Base-by-base conservation (phyloP, 2,888 invertebrate species). In the Drosophila quasianomalipes region DNA sequence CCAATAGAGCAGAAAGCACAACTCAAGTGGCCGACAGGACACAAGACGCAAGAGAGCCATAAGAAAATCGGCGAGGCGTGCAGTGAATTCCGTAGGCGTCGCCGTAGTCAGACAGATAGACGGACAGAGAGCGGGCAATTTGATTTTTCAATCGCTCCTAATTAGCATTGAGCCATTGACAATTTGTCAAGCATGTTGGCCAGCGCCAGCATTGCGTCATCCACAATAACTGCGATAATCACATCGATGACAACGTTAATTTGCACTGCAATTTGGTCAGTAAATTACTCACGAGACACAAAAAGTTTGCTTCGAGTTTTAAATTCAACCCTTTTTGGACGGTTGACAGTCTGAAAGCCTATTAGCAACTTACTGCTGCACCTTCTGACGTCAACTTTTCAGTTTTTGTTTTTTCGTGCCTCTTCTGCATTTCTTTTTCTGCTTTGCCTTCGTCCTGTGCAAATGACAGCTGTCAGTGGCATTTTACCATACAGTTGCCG, bases 101-200 rank as follows among this genome's bases (percentile, higher is more conserved):
- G 68, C 65, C 76, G 61, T 68, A 70, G 66, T 70, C 54, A 30
- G 53, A 41, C 63, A 26, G 22, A 7, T 41, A 14, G 33, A 19
- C 57, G 37, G 35, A 7, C 44, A 28, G 63, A 54, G 37, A 52
- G 69, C 60, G 39, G 74, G 62, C 82, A 86, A 90, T 90, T 87
- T 81, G 81, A 85, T 82, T 87, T 91, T 90, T 91, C 90, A 90
- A 87, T 87, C 82, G 91, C 76, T 87, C 84, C 82, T 90, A 85
- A 85, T 85, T 90, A 85, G 84, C 79, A 74, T 74, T 69, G 62
- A 59, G 65, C 47, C 35, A 90, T 83, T 89, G 83, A 83, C 82
- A 90, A 79, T 64, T 83, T 88, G 86, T 90, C 81, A 76, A 66
- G 66, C 78, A 66, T 70, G 47, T 47, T 26, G 75, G 70, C 63